A percentile compares a stretch with the other conserved stretches of the same genome.
Evolutionary conservation across 2,888 invertebrate genomes (phyloP).

Genomic region (Campoplex capitator): DNA sequence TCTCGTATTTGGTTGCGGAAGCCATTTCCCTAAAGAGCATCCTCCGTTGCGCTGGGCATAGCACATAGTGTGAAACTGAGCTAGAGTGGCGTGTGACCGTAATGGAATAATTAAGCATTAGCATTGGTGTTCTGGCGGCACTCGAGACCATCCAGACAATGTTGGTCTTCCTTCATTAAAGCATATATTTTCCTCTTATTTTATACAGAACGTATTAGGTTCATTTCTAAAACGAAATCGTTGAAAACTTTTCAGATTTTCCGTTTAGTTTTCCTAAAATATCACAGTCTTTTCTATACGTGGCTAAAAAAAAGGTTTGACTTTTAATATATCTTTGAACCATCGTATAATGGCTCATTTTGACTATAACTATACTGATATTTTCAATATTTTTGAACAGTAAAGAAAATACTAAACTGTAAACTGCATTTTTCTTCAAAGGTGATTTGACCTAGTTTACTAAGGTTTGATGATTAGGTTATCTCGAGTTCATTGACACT

Average conservation of each 20-base stretch:
- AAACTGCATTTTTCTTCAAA: not conserved
- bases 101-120: slow-evolving; percentile 71
- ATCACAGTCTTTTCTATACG: not conserved
- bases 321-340: not conserved
- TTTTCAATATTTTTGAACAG: too few species aligned
- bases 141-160: slow-evolving; percentile 39
- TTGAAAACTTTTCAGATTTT: not conserved
- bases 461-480: not conserved
- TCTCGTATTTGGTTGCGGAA: slow-evolving; percentile 52
- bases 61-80: slow-evolving; percentile 53
- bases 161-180: slow-evolving; percentile 40
- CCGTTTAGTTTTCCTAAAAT: not conserved
- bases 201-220: not conserved
- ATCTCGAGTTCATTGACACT: not conserved
- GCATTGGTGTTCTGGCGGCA: slow-evolving; percentile 57
- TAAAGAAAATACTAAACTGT: not conserved
- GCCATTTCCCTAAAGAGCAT: slow-evolving; percentile 49
- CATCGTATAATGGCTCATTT: not conserved
- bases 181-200: not conserved
- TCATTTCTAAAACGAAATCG: not conserved
- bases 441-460: not conserved
- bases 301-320: not conserved
- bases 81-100: slow-evolving; percentile 63
- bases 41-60: slow-evolving; percentile 39
- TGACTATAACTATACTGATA: not conserved